A percentile compares a stretch with the other conserved stretches of the same genome.
Conservation (phyloP, 2,797 vertebrate genomes). For the Rhinichthys osculus region DNA sequence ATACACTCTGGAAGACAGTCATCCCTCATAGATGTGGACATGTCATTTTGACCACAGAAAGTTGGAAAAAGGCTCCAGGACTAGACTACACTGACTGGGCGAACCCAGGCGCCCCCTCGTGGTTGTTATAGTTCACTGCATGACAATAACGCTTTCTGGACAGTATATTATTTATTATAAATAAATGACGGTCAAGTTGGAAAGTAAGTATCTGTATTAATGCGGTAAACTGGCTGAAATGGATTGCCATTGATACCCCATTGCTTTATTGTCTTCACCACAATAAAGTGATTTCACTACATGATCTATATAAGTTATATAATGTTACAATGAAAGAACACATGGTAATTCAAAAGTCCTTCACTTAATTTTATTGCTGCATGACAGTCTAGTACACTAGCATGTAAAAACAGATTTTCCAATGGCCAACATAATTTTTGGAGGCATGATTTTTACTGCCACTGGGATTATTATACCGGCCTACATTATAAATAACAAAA, state of each 20-base stretch:
- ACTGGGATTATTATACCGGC: neutral
- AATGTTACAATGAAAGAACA: conserved; percentile 12
- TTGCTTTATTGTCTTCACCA: neutral
- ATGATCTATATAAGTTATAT: neutral
- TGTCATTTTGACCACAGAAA: neutral
- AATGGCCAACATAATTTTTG: neutral
- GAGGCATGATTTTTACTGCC: conserved; percentile 24
- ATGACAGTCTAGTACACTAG: conserved; percentile 23
- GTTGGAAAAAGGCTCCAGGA: neutral
- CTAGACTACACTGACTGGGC: too few species aligned
- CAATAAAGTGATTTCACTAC: neutral
- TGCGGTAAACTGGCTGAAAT: neutral
- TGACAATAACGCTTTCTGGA: too few species aligned
- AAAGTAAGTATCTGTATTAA: neutral
- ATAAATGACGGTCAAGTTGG: neutral
- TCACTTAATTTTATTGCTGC: conserved; percentile 20
- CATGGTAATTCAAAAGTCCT: neutral
- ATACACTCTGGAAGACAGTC: neutral
- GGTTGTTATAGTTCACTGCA: neutral
- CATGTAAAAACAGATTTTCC: neutral
- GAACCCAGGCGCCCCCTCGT: neutral
- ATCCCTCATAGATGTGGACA: neutral
- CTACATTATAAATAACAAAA: conserved; percentile 60
- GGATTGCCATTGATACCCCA: too few species aligned
- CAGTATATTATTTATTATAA: neutral